These are phyloP conservation scores for Bombycilla garrulus DNA, from an alignment of 2,113 vertebrate genomes.

Conservation along the genomic window DNA sequence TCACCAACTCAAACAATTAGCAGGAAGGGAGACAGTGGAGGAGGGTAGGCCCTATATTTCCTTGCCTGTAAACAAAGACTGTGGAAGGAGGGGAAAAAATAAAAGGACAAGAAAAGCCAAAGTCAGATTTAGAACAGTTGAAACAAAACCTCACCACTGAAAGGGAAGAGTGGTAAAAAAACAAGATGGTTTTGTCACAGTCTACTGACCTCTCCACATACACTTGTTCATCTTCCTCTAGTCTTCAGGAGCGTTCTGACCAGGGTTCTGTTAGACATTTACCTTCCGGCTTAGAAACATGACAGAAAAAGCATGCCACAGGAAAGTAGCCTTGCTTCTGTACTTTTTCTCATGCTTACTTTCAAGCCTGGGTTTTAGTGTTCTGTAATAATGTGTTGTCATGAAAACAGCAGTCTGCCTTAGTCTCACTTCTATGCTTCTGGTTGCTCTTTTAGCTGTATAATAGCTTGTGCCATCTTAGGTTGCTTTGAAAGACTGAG, in stretches of 20 bases:
- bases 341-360: not conserved
- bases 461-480: not conserved
- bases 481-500: rapidly evolving
- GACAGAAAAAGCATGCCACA: not conserved
- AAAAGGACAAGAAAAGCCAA: not conserved
- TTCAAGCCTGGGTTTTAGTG: not conserved
- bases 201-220: not conserved
- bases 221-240: not conserved
- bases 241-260: not conserved
- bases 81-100: not conserved
- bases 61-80: not conserved
- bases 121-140: not conserved
- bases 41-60: not conserved
- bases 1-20: not conserved
- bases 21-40: not conserved
- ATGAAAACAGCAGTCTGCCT: not conserved
- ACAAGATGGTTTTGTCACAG: not conserved
- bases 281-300: not conserved
- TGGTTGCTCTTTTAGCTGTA: not conserved
- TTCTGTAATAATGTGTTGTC: not conserved
- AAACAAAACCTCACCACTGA: not conserved
- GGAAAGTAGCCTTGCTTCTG: not conserved
- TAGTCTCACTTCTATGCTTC: not conserved
- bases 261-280: not conserved
- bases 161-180: not conserved